Evolutionary conservation across 1,140 invertebrate species (phyloP).

Genomic region (Drosophila lini): DNA sequence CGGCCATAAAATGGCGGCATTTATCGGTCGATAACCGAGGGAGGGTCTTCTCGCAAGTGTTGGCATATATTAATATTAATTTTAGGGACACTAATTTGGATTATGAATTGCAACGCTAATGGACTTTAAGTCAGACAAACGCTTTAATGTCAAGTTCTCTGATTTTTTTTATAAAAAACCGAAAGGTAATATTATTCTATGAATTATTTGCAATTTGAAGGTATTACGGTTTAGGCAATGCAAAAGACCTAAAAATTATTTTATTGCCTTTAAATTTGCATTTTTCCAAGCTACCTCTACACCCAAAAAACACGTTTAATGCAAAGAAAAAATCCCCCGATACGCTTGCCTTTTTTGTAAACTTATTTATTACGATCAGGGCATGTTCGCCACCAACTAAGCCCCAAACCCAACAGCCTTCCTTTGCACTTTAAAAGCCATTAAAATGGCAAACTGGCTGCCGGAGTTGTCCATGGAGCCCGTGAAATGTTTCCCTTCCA

Average conservation of each 20-base stretch:
- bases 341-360: conserved; percentile 9
- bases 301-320: neutral
- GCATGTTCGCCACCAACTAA: conserved; percentile 24
- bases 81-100: conserved; percentile 31
- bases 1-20: conserved; percentile 45
- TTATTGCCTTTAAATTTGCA: conserved; percentile 19
- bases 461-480: conserved; percentile 12
- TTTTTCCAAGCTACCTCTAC: neutral
- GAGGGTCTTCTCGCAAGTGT: conserved; percentile 25
- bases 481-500: conserved; percentile 22
- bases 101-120: conserved; percentile 32
- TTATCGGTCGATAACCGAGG: conserved; percentile 32
- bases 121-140: conserved; percentile 3
- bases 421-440: conserved; percentile 76
- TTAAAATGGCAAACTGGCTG: conserved; percentile 72
- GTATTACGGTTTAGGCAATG: neutral
- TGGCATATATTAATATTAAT: conserved; percentile 58
- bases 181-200: neutral
- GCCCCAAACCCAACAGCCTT: conserved; percentile 4
- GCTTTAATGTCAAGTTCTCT: neutral
- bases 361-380: conserved; percentile 45
- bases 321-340: neutral
- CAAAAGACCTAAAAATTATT: neutral
- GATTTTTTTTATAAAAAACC: neutral
- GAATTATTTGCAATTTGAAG: neutral